Percentiles rank a stretch among this genome's conserved stretches.
These are phyloP conservation scores for Caenorhabditis latens DNA, from an alignment of 1,140 invertebrate species.

Conservation along the genomic window DNA sequence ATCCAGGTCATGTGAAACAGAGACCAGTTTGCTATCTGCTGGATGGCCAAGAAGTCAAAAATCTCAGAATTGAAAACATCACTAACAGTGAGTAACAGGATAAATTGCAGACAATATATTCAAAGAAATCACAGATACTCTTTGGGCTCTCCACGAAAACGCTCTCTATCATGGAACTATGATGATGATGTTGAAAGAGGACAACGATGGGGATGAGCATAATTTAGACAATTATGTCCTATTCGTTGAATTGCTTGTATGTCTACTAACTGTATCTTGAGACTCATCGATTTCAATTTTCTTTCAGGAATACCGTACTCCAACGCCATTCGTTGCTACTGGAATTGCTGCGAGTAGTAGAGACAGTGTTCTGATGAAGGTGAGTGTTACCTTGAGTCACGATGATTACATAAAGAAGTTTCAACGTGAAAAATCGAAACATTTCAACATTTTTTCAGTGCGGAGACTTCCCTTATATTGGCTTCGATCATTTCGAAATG, in stretches of 20 bases:
- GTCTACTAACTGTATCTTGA: neutral
- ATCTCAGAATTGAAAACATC: neutral
- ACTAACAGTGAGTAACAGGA: neutral
- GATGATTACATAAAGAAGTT: too few species aligned
- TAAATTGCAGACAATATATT: too few species aligned
- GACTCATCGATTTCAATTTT: too few species aligned
- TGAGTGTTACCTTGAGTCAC: neutral
- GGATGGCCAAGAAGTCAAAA: neutral
- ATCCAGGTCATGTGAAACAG: slow-evolving; percentile 1
- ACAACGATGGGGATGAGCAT: neutral
- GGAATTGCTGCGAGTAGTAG: neutral
- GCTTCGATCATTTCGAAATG: neutral
- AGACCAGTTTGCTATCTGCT: neutral
- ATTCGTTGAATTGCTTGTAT: neutral
- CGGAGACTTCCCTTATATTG: neutral
- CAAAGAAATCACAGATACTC: neutral
- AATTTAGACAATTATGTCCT: slow-evolving; percentile 17
- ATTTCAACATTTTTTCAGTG: neutral
- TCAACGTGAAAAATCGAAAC: neutral
- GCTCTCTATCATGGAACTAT: neutral
- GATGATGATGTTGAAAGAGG: neutral
- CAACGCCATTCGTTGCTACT: neutral
- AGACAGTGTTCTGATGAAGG: neutral
- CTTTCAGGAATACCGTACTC: slow-evolving; percentile 13
- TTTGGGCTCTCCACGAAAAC: neutral